A percentile compares a stretch with the other conserved stretches of the same genome.
Conservation (phyloP, 2,113 vertebrate species). For the Pardalotus punctatus region DNA sequence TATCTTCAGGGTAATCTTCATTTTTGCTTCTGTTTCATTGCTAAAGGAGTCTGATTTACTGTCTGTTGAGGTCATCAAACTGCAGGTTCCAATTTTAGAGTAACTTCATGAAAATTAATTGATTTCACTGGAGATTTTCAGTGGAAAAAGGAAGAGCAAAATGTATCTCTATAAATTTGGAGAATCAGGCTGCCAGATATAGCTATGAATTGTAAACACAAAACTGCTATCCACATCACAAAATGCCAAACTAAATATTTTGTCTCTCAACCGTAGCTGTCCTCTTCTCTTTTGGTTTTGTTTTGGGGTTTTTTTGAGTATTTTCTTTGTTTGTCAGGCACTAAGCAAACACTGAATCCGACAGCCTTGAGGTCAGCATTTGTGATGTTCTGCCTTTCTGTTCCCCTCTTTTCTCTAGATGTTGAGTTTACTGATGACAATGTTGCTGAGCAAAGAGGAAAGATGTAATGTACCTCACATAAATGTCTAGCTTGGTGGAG, state of each 20-base stretch:
- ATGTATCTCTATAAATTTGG: background rate
- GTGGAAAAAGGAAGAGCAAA: background rate
- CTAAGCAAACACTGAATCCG: background rate
- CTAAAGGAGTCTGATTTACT: background rate
- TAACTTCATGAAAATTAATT: background rate
- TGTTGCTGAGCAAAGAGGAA: background rate
- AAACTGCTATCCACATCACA: background rate
- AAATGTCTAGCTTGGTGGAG: background rate
- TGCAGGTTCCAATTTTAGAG: background rate
- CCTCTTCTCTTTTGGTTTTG: background rate
- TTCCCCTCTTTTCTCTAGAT: background rate
- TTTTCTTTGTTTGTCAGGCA: background rate
- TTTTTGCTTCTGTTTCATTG: background rate
- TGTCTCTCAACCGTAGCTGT: background rate
- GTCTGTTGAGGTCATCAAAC: background rate
- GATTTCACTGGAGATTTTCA: background rate
- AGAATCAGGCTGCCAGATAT: background rate
- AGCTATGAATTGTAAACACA: background rate
- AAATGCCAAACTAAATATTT: background rate
- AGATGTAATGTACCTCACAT: background rate
- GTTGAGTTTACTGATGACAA: background rate
- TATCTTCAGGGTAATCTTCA: background rate
- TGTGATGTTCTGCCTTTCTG: background rate
- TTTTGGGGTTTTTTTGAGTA: fast-evolving
- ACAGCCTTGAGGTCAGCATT: background rate